phyloP scores from a whole-genome alignment of 2,113 vertebrate species.

The Rissa tridactyla region DNA sequence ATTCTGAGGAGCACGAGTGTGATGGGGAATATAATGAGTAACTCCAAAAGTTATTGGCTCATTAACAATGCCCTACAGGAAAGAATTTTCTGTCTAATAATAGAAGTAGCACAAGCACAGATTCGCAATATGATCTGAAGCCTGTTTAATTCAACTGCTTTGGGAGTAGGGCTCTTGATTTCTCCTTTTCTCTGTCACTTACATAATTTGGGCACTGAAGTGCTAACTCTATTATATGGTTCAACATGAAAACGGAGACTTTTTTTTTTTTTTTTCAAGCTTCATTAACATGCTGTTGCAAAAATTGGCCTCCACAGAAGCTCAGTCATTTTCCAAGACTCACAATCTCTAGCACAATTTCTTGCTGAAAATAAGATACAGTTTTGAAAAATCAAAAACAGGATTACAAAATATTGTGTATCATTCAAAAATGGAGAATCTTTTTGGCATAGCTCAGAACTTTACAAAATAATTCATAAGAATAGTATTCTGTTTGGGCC shows the following conservation, averaged over 20 bases:
- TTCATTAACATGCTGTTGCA: conserved; percentile 44
- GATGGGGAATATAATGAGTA: neutral
- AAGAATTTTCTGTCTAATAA: conserved; percentile 40
- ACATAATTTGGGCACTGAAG: conserved; percentile 59
- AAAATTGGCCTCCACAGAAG: conserved; percentile 35
- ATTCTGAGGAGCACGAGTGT: neutral
- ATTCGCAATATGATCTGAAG: conserved; percentile 39
- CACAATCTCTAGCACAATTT: neutral
- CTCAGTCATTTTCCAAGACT: conserved; percentile 36
- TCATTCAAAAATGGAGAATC: neutral
- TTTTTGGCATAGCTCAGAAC: neutral
- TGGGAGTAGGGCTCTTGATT: conserved; percentile 41
- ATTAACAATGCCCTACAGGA: conserved; percentile 44
- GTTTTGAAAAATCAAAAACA: neutral
- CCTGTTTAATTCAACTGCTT: conserved; percentile 47
- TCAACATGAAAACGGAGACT: conserved; percentile 40
- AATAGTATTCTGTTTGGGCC: neutral
- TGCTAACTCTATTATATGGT: conserved; percentile 57
- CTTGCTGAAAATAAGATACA: neutral
- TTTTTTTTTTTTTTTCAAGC: conserved; percentile 1
- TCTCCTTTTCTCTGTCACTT: conserved; percentile 44
- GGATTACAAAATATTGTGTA: neutral
- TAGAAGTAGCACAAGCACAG: conserved; percentile 11
- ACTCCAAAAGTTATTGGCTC: conserved; percentile 28
- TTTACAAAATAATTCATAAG: neutral